Conservation (phyloP, 1,140 invertebrate genomes). For the Brachionus paranguensis region DNA sequence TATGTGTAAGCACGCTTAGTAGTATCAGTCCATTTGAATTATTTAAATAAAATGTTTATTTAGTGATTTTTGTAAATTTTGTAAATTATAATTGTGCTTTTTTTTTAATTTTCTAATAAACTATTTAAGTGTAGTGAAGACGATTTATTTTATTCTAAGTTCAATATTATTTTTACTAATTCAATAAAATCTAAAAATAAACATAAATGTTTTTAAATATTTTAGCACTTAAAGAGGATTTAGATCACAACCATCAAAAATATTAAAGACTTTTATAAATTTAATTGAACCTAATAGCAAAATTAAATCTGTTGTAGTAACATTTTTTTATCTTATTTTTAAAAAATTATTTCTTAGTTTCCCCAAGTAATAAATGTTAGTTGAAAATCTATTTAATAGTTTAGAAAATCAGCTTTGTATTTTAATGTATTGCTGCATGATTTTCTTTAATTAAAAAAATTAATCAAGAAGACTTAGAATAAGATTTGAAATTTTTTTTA, state of each 20-base stretch:
- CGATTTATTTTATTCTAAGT: background rate
- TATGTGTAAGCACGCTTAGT: background rate
- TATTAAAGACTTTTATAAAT: too few species aligned
- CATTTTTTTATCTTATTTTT: too few species aligned
- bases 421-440: too few species aligned
- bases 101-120: background rate
- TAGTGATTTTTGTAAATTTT: background rate
- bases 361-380: too few species aligned
- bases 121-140: background rate
- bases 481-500: too few species aligned
- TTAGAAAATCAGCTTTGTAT: too few species aligned
- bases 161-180: background rate
- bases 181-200: background rate
- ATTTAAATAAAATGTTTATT: slow-evolving; percentile 1
- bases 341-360: too few species aligned
- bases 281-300: too few species aligned
- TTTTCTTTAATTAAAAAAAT: too few species aligned
- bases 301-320: too few species aligned
- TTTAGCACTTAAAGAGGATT: background rate
- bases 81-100: background rate
- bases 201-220: background rate
- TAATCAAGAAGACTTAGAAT: too few species aligned
- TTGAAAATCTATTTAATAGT: too few species aligned
- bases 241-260: background rate
- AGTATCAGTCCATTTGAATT: background rate